Evolutionary conservation across 2,113 vertebrate species (phyloP), one percentile per base, ranked within the genome.

Genomic region (Balaenoptera acutorostrata): DNA sequence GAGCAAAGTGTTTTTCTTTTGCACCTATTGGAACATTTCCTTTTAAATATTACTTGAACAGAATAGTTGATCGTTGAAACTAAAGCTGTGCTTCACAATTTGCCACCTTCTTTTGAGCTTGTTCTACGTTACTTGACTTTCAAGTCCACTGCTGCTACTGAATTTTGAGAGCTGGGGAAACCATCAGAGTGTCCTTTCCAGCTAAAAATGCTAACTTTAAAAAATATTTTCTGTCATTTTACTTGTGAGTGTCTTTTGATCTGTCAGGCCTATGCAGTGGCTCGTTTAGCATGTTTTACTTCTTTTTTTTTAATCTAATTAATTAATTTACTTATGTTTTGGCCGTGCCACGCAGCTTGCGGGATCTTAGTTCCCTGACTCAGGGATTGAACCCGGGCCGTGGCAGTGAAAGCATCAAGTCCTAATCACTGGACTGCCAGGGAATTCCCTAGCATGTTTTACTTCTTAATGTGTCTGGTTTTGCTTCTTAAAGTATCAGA

Each of bases 141-240:
- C 55, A 68, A 90, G 80, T 66, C 31, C 20, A 44, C 57, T 31
- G 68, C 59, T 68, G 57, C 57, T 75, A 0, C 87, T 66, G 68
- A 74, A 61, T 88, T 93, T 71, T 90, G 81, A 94, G 84, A 87
- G 83, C 64, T 66, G 39, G 57, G 41, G 80, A 96, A 95, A 81
- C 39, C 33, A 63, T 95, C 41, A 17, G 69, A 91, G 29, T 36
- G 6, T 82, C 44, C 61, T 96, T 88, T 97, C 66, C 88, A 94
- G 21, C 92, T 68, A 36, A 69, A 97, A 97, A 96, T 89, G 69
- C 96, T 96, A 98, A 27, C 57, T 88, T 93, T 75, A 84, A 95
- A 81, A 90, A 92, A 80, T 69, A 93, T 44, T 93, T 97, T 81
- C 85, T 97, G 93, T 74, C 69, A 66, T 98, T 97, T 98, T 96